Conservation (phyloP, 2,888 invertebrate species). For the Plebejus melissa region DNA sequence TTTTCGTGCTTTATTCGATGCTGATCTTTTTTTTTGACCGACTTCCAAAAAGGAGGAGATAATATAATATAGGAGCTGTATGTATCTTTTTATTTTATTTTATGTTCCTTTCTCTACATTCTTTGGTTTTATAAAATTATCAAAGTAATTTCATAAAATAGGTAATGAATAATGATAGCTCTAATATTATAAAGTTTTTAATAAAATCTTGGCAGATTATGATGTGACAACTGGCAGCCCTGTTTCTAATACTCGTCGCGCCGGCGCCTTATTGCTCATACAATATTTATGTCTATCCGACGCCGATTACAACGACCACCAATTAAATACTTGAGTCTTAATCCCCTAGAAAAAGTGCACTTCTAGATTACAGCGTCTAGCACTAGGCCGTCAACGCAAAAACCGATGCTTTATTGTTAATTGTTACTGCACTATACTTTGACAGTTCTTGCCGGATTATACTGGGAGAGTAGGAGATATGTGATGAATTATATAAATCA, state of each 20-base stretch:
- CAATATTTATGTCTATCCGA: slow-evolving; percentile 59
- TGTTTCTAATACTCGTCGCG: slow-evolving; percentile 43
- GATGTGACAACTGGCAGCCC: slow-evolving; percentile 26
- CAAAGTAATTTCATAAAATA: too few relatives aligned
- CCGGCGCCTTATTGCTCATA: slow-evolving; percentile 60
- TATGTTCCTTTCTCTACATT: too few relatives aligned
- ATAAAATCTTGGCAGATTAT: not conserved
- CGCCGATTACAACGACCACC: slow-evolving; percentile 50
- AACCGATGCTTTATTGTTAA: not conserved
- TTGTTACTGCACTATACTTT: not conserved
- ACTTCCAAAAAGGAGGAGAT: too few relatives aligned
- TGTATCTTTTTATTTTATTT: too few relatives aligned
- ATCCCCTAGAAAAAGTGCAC: slow-evolving; percentile 45
- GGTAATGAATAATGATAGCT: too few relatives aligned
- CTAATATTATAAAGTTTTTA: not conserved
- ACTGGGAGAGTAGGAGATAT: not conserved
- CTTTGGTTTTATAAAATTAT: too few relatives aligned
- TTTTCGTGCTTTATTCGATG: too few relatives aligned
- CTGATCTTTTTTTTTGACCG: too few relatives aligned
- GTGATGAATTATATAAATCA: not conserved
- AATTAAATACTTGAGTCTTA: slow-evolving; percentile 48
- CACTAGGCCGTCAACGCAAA: not conserved
- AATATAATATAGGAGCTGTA: too few relatives aligned
- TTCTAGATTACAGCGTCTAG: slow-evolving; percentile 16
- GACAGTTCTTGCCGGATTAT: not conserved